Evolutionary conservation across 2,888 invertebrate species (phyloP).

Genomic region (Meteorus cinctellus): DNA sequence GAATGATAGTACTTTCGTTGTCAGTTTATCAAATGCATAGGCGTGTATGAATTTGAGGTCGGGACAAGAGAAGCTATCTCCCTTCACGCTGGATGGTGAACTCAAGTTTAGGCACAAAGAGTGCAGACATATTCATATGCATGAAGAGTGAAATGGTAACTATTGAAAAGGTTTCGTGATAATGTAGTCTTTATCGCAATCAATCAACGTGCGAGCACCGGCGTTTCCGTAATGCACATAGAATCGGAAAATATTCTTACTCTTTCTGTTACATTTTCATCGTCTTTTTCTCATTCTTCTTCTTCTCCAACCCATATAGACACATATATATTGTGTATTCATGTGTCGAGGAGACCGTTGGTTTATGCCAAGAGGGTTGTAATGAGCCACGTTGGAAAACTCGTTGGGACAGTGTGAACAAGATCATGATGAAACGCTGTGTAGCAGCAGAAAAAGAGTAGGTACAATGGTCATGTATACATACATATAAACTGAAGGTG

Average conservation of each 20-base stretch:
- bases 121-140: too few species aligned
- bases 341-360: not conserved
- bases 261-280: slow-evolving; percentile 16
- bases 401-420: not conserved
- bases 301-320: not conserved
- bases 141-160: not conserved
- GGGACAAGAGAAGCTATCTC: too few species aligned
- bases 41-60: too few species aligned
- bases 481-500: not conserved
- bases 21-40: too few species aligned
- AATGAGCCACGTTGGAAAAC: not conserved
- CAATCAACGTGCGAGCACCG: slow-evolving; percentile 53
- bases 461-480: not conserved
- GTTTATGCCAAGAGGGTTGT: not conserved
- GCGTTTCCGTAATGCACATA: slow-evolving; percentile 33
- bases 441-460: slow-evolving; percentile 26
- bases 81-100: too few species aligned
- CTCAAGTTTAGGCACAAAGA: not conserved
- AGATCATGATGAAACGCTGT: not conserved
- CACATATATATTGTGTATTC: too few species aligned
- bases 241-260: slow-evolving; percentile 29
- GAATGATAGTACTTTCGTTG: too few species aligned
- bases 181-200: slow-evolving; percentile 59
- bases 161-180: slow-evolving; percentile 44
- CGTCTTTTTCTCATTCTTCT: not conserved